Percentiles rank a stretch among this genome's conserved stretches.
Conservation (phyloP, 2,888 invertebrate species). For the Clivina fossor region DNA sequence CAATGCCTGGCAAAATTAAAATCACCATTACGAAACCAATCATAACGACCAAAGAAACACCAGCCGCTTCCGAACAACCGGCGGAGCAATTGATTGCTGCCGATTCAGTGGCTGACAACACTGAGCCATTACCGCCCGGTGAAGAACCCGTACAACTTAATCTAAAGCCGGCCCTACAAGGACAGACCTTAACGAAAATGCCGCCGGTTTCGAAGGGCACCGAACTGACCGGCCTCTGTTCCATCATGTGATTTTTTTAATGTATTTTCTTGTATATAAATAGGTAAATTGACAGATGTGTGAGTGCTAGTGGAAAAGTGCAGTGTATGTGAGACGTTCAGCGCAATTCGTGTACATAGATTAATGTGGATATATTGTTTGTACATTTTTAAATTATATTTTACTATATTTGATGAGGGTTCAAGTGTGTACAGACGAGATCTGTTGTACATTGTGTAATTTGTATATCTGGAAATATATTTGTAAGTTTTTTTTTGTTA, state of each 20-base stretch:
- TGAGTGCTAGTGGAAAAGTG: slow-evolving; percentile 1
- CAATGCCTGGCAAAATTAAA: slow-evolving; percentile 66
- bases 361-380: slow-evolving; percentile 24
- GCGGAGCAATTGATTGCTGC: slow-evolving; percentile 43
- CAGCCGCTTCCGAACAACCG: slow-evolving; percentile 43
- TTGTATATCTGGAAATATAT: slow-evolving; percentile 34
- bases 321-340: not conserved
- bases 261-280: not conserved
- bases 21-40: slow-evolving; percentile 79
- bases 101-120: slow-evolving; percentile 8
- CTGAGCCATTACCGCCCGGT: slow-evolving; percentile 60
- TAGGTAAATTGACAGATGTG: not conserved
- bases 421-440: slow-evolving; percentile 10
- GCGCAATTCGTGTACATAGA: slow-evolving; percentile 19
- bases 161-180: slow-evolving; percentile 67
- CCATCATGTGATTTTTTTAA: slow-evolving; percentile 70
- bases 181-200: slow-evolving; percentile 67
- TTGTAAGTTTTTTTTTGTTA: slow-evolving; percentile 33
- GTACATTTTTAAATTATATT: slow-evolving; percentile 29
- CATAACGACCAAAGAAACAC: slow-evolving; percentile 52
- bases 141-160: slow-evolving; percentile 58
- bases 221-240: slow-evolving; percentile 84
- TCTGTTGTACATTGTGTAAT: slow-evolving; percentile 27
- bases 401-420: slow-evolving; percentile 24
- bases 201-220: slow-evolving; percentile 73